phyloP scores from a whole-genome alignment of 2,888 invertebrate genomes.

The Cynaeus angustus region DNA sequence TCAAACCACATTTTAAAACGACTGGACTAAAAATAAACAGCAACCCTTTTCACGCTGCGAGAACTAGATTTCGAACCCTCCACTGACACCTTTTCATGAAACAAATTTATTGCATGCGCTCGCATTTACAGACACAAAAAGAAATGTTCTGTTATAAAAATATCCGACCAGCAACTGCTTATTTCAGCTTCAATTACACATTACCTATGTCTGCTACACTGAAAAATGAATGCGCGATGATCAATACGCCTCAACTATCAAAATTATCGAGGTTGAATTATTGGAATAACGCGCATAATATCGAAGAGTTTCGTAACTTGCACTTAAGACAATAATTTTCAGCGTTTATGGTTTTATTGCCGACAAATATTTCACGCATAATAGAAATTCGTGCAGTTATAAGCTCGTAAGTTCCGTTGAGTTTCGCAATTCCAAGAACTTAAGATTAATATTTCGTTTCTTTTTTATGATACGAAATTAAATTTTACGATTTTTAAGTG shows the following conservation, averaged over 20 bases:
- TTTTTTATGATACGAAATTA: too few relatives aligned
- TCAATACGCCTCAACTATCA: background rate
- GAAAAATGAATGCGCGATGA: background rate
- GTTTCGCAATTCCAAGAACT: too few relatives aligned
- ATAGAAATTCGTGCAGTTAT: too few relatives aligned
- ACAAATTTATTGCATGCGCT: background rate
- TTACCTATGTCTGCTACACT: background rate
- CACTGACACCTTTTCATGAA: background rate
- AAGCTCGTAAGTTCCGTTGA: too few relatives aligned
- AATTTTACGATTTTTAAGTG: background rate
- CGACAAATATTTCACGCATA: too few relatives aligned
- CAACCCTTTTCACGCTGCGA: background rate
- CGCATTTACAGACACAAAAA: background rate
- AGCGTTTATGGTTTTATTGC: too few relatives aligned
- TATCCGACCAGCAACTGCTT: background rate
- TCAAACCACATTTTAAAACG: background rate
- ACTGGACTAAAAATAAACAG: background rate
- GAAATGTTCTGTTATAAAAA: slow-evolving; percentile 1
- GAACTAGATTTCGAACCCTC: background rate
- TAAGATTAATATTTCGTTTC: too few relatives aligned
- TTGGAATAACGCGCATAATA: too few relatives aligned
- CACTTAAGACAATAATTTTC: too few relatives aligned
- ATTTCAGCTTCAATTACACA: background rate
- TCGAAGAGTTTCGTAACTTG: too few relatives aligned
- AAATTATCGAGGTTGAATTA: background rate